Conservation (phyloP, 2,797 vertebrate genomes). For the Heterohyrax brucei region DNA sequence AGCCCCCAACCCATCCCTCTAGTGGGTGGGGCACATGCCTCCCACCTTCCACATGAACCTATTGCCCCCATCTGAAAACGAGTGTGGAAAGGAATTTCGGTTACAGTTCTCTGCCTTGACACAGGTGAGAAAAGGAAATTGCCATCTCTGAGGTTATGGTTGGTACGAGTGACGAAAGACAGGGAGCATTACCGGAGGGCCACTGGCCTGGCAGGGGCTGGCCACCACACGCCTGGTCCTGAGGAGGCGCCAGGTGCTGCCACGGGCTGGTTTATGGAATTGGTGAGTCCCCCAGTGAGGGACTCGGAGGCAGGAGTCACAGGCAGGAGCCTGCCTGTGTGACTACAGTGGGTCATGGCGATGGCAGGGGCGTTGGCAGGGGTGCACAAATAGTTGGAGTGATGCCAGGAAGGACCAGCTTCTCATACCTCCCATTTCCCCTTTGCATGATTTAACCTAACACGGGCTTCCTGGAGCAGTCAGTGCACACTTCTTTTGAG, state of each 20-base stretch:
- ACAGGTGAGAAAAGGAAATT: neutral
- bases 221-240: neutral
- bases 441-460: neutral
- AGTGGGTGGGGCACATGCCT: neutral
- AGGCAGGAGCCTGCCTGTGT: no score
- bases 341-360: neutral
- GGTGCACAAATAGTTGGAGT: neutral
- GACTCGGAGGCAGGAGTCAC: neutral
- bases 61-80: neutral
- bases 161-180: constrained; percentile 28
- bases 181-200: neutral
- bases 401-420: neutral
- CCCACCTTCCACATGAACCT: neutral
- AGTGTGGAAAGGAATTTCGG: neutral
- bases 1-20: neutral
- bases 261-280: neutral
- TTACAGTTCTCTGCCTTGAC: neutral
- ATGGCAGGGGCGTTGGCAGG: neutral
- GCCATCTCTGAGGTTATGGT: neutral
- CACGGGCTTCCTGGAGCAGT: neutral
- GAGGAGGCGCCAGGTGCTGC: neutral
- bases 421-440: neutral
- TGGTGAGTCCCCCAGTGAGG: neutral
- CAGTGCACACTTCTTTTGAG: neutral
- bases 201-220: neutral